Evolutionary conservation across 1,140 invertebrate genomes (phyloP), one percentile per base, ranked within the genome.

Genomic region (Trinorchestia longiramus): DNA sequence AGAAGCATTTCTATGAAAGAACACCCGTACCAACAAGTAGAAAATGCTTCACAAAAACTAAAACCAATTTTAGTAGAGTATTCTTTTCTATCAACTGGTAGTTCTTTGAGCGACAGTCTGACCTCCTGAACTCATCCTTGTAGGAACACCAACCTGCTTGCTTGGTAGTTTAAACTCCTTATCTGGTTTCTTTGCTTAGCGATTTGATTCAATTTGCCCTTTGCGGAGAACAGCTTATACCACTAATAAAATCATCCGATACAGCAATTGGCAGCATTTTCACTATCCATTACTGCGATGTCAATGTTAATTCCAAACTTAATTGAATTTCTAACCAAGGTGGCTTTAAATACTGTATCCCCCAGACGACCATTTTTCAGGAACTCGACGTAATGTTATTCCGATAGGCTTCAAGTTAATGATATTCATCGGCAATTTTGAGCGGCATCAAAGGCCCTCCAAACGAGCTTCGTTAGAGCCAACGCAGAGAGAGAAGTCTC

Each of bases 391-490:
- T 94, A 94, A 94, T 47, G 40, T 94, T 94, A 94, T 94, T 44
- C 44, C 92, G 40, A 44, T 94, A 45, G 92, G 92, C 43, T 94
- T 45, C 92, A 94, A 94, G 92, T 94, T 94, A 94, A 94, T 94
- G 92, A 94, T 94, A 94, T 94, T 94, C 92, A 94, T 45, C 92
- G 88, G 44, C 43, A 94, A 94, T 94, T 94, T 94, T 94, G 43
- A 45, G 43, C 19, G 43, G 44, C 92, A 94, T 94, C 92, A 94
- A 94, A 94, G 92, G 92, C 43, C 41, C 43, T 94, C 92, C 92
- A 94, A 94, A 94, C 92, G 43, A 94, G 92, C 92, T 94, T 94
- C 92, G 92, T 94, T 94, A 94, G 92, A 94, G 92, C 41, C 92
- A 94, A 44, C 43, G 36, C 44, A 36, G 92, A 40, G 43, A 94